phyloP scores from a whole-genome alignment of 2,797 vertebrate genomes.

The Varecia variegata region DNA sequence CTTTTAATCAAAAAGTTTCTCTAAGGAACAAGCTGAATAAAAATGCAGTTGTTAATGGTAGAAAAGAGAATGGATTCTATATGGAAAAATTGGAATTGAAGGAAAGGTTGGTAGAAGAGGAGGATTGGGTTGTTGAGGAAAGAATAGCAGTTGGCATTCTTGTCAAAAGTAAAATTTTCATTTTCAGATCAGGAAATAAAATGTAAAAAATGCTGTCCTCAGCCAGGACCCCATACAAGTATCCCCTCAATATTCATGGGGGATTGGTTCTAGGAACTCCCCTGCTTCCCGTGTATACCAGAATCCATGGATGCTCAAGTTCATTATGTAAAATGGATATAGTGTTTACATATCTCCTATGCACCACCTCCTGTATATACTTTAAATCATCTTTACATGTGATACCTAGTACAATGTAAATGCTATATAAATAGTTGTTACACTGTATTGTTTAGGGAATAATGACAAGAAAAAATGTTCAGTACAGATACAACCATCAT shows the following conservation, averaged over 20 bases:
- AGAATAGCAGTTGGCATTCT: background rate
- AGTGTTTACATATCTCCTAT: background rate
- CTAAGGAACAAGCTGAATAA: background rate
- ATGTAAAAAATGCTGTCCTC: background rate
- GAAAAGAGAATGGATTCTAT: background rate
- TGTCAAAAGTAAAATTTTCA: slow-evolving; percentile 1
- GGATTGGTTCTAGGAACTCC: background rate
- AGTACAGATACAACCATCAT: background rate
- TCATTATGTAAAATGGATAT: background rate
- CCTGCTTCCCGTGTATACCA: background rate
- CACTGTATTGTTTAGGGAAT: background rate
- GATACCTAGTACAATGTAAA: background rate
- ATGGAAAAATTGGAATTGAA: background rate
- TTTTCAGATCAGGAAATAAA: background rate
- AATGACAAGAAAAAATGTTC: background rate
- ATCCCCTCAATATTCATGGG: background rate
- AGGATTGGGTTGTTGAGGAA: background rate
- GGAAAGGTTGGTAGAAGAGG: background rate
- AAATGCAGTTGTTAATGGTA: background rate
- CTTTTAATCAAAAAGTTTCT: slow-evolving; percentile 27
- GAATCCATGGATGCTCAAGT: background rate
- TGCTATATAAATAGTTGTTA: background rate
- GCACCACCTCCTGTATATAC: background rate
- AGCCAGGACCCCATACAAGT: background rate
- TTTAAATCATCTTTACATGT: background rate